Base-by-base conservation (phyloP, 1,140 invertebrate genomes). In the Cheumatopsyche charites region DNA sequence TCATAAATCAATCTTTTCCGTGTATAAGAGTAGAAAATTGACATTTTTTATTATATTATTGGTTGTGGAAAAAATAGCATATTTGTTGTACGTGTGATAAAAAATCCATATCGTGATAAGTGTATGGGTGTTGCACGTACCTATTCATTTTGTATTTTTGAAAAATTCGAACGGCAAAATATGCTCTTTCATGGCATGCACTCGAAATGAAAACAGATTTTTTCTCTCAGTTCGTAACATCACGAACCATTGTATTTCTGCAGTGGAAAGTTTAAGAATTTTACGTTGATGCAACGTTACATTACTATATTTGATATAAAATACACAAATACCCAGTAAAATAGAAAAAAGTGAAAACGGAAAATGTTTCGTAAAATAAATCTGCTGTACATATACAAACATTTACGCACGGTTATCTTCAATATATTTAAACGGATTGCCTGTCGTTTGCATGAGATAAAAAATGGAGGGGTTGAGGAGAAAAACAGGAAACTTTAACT, bases 391-490 rank as follows among this genome's bases (percentile, higher is more conserved):
- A 15, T 47, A 55, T 15, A 21, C 21, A 58, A 25, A 19, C 25
- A 23, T 58, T 58, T 58, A 58, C 55, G 23, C 21, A 23, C 55
- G 55, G 55, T 25, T 58, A 58, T 58, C 23, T 25, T 58, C 55
- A 26, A 58, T 58, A 58, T 58, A 58, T 58, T 58, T 58, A 58
- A 58, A 58, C 19, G 55, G 55, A 58, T 58, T 58, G 55, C 55
- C 55, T 58, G 55, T 58, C 55, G 55, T 58, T 58, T 58, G 55
- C 55, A 58, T 58, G 55, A 58, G 55, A 58, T 58, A 58, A 58
- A 58, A 25, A 58, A 58, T 5, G 19, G 47, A 15, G 15, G 47
- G 19, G 47, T 5, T 12, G 43, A 17, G 7, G 47, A 52, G 15
- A 19, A 55, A 58, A 23, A 58, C 55, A 58, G 55, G 55, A 58